A percentile compares a stretch with the other conserved stretches of the same genome.
Conservation (phyloP, 1,140 invertebrate species). For the Zelostemma sp. region DNA sequence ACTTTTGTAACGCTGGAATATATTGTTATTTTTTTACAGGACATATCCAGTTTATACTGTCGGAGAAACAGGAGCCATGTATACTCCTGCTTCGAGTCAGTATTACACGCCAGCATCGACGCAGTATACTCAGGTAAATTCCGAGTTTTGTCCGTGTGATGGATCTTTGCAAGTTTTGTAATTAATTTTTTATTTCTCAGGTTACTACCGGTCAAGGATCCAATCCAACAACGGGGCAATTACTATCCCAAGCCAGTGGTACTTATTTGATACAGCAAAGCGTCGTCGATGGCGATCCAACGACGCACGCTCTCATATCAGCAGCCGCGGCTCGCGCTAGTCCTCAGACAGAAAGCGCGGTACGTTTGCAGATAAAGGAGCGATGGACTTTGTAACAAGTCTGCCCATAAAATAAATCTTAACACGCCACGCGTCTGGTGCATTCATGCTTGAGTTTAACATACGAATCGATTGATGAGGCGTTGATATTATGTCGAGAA, state of each 20-base stretch:
- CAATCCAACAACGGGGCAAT: conserved; percentile 72
- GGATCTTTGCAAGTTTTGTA: too few relatives aligned
- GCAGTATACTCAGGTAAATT: conserved; percentile 72
- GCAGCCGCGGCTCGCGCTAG: conserved; percentile 76
- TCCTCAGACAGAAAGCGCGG: conserved; percentile 79
- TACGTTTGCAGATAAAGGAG: conserved; percentile 50
- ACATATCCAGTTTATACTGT: conserved; percentile 89
- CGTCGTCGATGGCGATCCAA: conserved; percentile 74
- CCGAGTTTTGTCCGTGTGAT: too few relatives aligned
- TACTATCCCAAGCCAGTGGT: conserved; percentile 70
- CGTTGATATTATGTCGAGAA: too few relatives aligned
- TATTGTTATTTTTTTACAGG: conserved; percentile 73
- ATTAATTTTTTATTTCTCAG: conserved; percentile 41
- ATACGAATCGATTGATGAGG: neutral
- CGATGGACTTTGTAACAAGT: neutral
- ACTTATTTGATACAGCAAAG: conserved; percentile 78
- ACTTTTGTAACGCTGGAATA: too few relatives aligned
- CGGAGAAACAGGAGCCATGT: conserved; percentile 80
- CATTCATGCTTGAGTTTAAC: neutral
- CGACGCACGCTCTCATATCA: conserved; percentile 73
- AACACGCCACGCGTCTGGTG: neutral
- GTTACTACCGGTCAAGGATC: conserved; percentile 64
- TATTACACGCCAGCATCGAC: conserved; percentile 74
- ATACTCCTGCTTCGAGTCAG: conserved; percentile 76
- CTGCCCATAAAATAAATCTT: conserved; percentile 17